A percentile compares a stretch with the other conserved stretches of the same genome.
Conservation (phyloP, 35 echinoderm and acorn worm species). For the Holothuria glaberrima region DNA sequence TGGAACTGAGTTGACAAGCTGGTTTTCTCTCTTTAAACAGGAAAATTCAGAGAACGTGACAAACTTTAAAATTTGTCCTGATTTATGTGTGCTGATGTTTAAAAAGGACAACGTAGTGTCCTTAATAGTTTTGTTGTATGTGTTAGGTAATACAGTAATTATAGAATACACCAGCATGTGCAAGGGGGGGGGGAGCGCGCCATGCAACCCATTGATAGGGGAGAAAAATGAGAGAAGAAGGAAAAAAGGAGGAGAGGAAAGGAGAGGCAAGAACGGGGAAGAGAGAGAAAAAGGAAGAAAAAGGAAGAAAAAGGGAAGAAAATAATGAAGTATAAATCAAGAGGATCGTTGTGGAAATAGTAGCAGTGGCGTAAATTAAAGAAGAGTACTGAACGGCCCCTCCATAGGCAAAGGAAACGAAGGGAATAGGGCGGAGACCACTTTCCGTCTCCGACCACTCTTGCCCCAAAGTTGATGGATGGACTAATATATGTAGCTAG, state of each 20-base stretch:
- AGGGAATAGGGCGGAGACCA: background rate
- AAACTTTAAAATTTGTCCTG: too few relatives aligned
- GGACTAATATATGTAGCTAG: slow-evolving; percentile 16
- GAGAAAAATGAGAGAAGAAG: too few relatives aligned
- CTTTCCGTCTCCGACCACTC: background rate
- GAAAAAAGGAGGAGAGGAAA: background rate
- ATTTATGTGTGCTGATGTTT: too few relatives aligned
- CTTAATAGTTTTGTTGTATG: too few relatives aligned
- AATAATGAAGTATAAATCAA: background rate
- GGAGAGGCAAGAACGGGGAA: background rate
- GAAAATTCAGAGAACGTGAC: too few relatives aligned
- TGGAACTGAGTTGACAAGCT: too few relatives aligned
- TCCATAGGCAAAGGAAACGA: background rate
- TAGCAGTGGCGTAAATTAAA: background rate
- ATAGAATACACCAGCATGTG: too few relatives aligned
- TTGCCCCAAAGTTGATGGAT: background rate
- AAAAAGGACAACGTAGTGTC: too few relatives aligned
- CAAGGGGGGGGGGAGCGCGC: too few relatives aligned
- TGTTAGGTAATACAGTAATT: too few relatives aligned
- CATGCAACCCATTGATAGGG: too few relatives aligned
- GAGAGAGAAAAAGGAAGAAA: background rate
- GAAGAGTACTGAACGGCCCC: background rate
- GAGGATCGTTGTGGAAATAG: background rate
- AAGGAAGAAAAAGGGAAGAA: background rate
- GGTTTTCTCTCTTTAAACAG: too few relatives aligned